Evolutionary conservation across 2,113 vertebrate genomes (phyloP).

Genomic region (Porphyrio hochstetteri): DNA sequence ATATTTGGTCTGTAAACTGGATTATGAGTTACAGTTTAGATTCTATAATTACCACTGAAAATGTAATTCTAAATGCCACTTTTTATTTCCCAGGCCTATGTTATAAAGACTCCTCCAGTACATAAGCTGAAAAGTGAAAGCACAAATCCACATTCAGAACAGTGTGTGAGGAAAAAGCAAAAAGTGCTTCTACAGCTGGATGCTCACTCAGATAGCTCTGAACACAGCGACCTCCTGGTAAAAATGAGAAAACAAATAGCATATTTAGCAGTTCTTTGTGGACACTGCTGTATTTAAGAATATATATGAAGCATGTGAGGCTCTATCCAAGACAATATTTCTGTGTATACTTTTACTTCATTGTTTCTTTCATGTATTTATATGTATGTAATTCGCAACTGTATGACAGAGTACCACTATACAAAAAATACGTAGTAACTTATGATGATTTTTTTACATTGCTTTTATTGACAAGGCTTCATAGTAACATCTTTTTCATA

Average conservation of each 20-base stretch:
- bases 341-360: background rate
- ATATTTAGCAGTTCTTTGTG: background rate
- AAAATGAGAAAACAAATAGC: conserved; percentile 29
- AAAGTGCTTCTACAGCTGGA: conserved; percentile 82
- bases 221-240: conserved; percentile 86
- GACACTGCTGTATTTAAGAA: background rate
- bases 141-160: conserved; percentile 30
- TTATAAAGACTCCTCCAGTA: conserved; percentile 84
- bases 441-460: background rate
- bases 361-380: background rate
- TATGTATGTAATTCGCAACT: background rate
- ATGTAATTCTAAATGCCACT: background rate
- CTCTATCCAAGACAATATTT: background rate
- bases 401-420: background rate
- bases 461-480: background rate
- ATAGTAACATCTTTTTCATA: background rate
- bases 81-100: conserved; percentile 79
- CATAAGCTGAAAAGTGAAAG: conserved; percentile 58
- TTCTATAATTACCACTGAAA: background rate
- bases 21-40: background rate
- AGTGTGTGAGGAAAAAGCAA: conserved; percentile 70
- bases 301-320: background rate
- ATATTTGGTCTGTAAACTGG: background rate
- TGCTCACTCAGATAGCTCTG: conserved; percentile 88
- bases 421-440: background rate